These are phyloP conservation scores for Gadus chalcogrammus DNA, from an alignment of 2,113 vertebrate genomes.

Conservation along the genomic window DNA sequence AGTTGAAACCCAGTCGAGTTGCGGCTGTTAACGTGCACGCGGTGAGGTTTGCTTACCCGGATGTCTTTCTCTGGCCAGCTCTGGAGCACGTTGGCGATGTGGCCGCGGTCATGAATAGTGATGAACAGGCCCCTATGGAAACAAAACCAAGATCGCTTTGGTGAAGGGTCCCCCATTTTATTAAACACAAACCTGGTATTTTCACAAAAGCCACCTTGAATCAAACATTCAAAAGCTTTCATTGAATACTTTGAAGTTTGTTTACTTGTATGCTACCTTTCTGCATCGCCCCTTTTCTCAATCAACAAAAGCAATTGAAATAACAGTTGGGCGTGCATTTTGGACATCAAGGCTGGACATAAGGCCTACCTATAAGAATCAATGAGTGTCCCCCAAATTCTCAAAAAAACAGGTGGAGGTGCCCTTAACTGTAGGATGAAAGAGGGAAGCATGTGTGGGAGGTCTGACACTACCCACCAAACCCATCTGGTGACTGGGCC, in stretches of 20 bases:
- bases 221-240: not conserved
- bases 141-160: not conserved
- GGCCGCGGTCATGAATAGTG: conserved; percentile 87
- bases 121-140: conserved; percentile 90
- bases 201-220: not conserved
- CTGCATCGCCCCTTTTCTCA: conserved; percentile 8
- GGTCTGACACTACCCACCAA: conserved; percentile 21
- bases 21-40: too few species aligned
- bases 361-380: conserved; percentile 27
- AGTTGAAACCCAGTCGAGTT: too few species aligned
- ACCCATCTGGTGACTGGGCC: conserved; percentile 35
- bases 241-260: conserved; percentile 28
- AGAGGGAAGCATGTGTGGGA: conserved; percentile 37
- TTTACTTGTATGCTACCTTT: not conserved
- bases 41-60: conserved; percentile 70
- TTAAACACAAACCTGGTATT: not conserved
- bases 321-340: conserved; percentile 27
- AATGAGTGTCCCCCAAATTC: conserved; percentile 22
- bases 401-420: conserved; percentile 13
- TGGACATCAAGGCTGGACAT: conserved; percentile 27
- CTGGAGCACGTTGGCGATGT: conserved; percentile 85
- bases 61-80: conserved; percentile 88
- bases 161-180: not conserved
- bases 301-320: conserved; percentile 30
- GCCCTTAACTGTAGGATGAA: conserved; percentile 28